These are phyloP conservation scores for Tromatobia lineatoria DNA, from an alignment of 2,888 invertebrate species.

Conservation along the genomic window DNA sequence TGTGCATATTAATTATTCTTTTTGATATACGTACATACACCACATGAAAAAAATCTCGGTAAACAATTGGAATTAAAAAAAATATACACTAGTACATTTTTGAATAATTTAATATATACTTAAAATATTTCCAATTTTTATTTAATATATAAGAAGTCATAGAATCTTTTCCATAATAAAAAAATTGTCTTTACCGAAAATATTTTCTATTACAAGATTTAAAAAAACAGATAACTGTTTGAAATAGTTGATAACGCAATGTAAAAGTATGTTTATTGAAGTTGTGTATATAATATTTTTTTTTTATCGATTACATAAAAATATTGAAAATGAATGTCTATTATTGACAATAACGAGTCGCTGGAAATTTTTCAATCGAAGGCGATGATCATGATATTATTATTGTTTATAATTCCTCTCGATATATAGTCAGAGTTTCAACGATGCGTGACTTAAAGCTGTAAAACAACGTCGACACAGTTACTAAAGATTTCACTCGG, in stretches of 20 bases:
- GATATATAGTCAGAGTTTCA: constrained; percentile 44
- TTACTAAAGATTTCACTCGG: constrained; percentile 60
- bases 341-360: not conserved
- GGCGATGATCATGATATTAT: not conserved
- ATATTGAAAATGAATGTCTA: not conserved
- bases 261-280: no score
- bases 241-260: no score
- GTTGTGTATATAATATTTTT: no score
- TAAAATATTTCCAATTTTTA: no score
- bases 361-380: not conserved
- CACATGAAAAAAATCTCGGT: no score
- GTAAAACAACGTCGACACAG: constrained; percentile 50
- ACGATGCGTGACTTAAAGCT: constrained; percentile 43
- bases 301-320: not conserved
- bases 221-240: no score
- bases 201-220: not conserved
- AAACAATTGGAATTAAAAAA: no score
- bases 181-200: not conserved
- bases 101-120: no score
- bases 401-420: not conserved
- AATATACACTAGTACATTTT: no score
- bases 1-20: not conserved
- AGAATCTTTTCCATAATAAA: not conserved
- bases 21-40: not conserved
- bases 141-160: no score